phyloP scores from a whole-genome alignment of 2,888 invertebrate species.

The Erpobdella octoculata region DNA sequence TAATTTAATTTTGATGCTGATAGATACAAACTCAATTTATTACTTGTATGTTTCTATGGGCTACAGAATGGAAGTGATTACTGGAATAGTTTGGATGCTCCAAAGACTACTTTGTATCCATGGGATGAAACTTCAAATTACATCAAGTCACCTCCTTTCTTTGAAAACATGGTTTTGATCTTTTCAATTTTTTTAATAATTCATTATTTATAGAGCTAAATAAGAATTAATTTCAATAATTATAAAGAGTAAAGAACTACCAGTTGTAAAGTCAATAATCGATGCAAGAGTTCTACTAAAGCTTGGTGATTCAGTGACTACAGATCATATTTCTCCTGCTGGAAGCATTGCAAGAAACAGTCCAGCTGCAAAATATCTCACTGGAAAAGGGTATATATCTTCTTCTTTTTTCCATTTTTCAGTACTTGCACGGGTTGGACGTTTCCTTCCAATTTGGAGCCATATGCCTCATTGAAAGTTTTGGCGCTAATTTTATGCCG shows the following conservation, averaged over 20 bases:
- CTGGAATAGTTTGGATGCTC: conserved; percentile 76
- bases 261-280: conserved; percentile 57
- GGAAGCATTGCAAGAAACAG: conserved; percentile 92
- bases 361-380: conserved; percentile 73
- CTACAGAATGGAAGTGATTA: conserved; percentile 68
- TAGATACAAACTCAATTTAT: no score
- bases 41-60: neutral
- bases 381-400: conserved; percentile 59
- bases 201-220: neutral
- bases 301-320: conserved; percentile 85
- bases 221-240: neutral
- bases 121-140: conserved; percentile 87
- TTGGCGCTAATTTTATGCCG: no score
- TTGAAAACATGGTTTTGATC: conserved; percentile 76
- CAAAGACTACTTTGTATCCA: conserved; percentile 71
- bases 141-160: conserved; percentile 92
- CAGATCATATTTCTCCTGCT: conserved; percentile 96
- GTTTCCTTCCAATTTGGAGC: no score
- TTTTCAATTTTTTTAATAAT: no score
- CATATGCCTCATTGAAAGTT: no score
- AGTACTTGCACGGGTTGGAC: no score
- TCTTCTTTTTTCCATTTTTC: no score
- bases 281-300: conserved; percentile 74
- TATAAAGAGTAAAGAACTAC: neutral
- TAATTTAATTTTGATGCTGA: no score